phyloP scores from a whole-genome alignment of 2,888 invertebrate species.

The Microctonus brassicae region DNA sequence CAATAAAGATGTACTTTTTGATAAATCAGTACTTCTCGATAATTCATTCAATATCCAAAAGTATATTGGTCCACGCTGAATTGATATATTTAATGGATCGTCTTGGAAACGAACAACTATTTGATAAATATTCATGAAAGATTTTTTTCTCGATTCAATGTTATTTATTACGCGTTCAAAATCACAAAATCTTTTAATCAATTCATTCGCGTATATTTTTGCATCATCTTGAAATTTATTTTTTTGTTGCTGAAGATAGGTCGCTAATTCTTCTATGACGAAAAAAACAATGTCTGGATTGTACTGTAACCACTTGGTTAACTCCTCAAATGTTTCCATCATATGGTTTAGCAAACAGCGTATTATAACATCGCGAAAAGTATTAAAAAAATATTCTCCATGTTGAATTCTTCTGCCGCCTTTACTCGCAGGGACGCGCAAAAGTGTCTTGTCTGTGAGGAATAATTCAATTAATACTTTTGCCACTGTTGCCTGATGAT shows the following conservation, averaged over 20 bases:
- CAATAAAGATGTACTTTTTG: slow-evolving; percentile 55
- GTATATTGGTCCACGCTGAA: slow-evolving; percentile 46
- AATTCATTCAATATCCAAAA: slow-evolving; percentile 59
- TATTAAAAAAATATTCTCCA: slow-evolving; percentile 64
- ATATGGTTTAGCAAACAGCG: slow-evolving; percentile 53
- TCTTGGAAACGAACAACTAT: slow-evolving; percentile 52
- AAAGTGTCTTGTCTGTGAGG: slow-evolving; percentile 3
- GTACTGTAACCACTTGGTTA: slow-evolving; percentile 47
- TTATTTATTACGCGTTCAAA: slow-evolving; percentile 49
- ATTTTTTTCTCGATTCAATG: slow-evolving; percentile 50
- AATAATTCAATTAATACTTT: slow-evolving; percentile 32
- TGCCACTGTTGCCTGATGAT: slow-evolving; percentile 42
- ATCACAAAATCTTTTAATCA: slow-evolving; percentile 50
- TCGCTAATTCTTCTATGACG: slow-evolving; percentile 58
- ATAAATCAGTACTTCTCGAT: slow-evolving; percentile 40
- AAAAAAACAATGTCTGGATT: slow-evolving; percentile 55
- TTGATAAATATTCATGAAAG: slow-evolving; percentile 57
- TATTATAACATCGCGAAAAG: slow-evolving; percentile 59
- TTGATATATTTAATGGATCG: slow-evolving; percentile 49
- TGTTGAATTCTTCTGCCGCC: slow-evolving; percentile 43
- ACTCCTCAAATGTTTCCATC: slow-evolving; percentile 49
- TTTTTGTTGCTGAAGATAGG: slow-evolving; percentile 54
- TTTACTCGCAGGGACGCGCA: neutral
- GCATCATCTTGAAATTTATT: slow-evolving; percentile 39
- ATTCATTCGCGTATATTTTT: slow-evolving; percentile 47